Evolutionary conservation across 2,113 vertebrate species (phyloP).

Genomic region (Equus quagga): DNA sequence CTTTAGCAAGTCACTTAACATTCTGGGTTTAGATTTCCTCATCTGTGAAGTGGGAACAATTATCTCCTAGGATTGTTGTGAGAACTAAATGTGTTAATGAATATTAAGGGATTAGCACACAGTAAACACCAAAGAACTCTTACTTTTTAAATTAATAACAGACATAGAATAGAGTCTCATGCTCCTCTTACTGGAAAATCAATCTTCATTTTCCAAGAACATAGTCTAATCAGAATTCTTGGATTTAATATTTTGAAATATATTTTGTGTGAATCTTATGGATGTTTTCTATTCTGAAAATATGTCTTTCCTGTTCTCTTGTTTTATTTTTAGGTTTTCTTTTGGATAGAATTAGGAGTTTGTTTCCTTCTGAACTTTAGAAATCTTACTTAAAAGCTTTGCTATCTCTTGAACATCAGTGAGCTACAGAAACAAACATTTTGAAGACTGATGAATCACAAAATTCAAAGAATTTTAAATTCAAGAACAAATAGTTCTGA

Average conservation of each 20-base stretch:
- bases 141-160: background rate
- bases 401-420: constrained; percentile 47
- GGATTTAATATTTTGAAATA: constrained; percentile 33
- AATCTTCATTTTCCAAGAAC: background rate
- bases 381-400: constrained; percentile 8
- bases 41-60: background rate
- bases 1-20: background rate
- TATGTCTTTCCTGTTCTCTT: background rate
- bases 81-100: background rate
- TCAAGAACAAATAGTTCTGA: constrained; percentile 20
- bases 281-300: background rate
- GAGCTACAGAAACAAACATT: constrained; percentile 45
- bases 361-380: background rate
- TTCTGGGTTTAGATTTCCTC: background rate
- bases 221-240: background rate
- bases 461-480: constrained; percentile 60
- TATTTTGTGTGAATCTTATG: background rate
- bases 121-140: background rate
- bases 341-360: constrained; percentile 37
- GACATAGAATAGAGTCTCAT: background rate
- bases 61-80: background rate
- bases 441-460: constrained; percentile 49
- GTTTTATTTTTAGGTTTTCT: constrained; percentile 30
- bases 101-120: background rate
- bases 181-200: background rate